Percentiles rank a stretch among this genome's conserved stretches.
phyloP scores from a whole-genome alignment of 2,797 vertebrate species.

The Dendrocincla tyrannina region DNA sequence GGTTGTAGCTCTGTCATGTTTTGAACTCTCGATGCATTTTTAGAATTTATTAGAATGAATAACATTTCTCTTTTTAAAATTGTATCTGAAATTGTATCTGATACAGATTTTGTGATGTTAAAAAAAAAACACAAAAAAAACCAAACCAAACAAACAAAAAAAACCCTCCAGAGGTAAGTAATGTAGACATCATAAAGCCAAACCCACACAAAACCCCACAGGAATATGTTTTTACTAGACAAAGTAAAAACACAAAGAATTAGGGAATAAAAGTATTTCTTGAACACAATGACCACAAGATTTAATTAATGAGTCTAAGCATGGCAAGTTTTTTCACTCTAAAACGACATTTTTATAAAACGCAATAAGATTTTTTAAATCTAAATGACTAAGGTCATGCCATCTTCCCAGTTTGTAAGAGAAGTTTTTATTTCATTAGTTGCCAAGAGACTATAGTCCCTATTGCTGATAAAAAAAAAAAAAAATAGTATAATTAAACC shows the following conservation, averaged over 20 bases:
- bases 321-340: not conserved
- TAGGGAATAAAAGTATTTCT: not conserved
- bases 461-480: not conserved
- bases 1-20: not conserved
- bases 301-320: not conserved
- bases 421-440: not conserved
- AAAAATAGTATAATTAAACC: not conserved
- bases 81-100: accelerated
- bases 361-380: not conserved
- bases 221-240: not conserved
- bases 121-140: not conserved
- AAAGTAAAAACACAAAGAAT: not conserved
- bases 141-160: not conserved
- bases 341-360: not conserved
- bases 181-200: not conserved
- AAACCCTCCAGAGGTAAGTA: not conserved
- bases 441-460: not conserved
- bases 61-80: not conserved
- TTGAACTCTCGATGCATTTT: not conserved
- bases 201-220: not conserved
- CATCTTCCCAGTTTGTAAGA: not conserved
- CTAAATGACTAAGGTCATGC: accelerated
- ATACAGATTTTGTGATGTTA: not conserved
- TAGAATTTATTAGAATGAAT: not conserved
- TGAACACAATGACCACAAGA: not conserved